Conservation (phyloP, 2,113 vertebrate genomes). For the Syngnathus floridae region DNA sequence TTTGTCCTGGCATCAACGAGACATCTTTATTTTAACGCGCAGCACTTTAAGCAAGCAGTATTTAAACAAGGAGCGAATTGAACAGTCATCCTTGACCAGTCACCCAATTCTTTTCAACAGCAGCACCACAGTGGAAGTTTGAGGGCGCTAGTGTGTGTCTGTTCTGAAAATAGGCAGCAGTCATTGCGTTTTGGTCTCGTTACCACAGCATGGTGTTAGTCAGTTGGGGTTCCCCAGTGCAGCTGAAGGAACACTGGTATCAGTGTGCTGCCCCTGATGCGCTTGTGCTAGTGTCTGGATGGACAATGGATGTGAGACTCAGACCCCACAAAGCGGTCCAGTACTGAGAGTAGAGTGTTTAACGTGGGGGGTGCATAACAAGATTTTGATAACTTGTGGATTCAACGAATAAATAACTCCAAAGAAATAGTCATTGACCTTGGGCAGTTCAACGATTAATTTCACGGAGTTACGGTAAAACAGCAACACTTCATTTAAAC, state of each 20-base stretch:
- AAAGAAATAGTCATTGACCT: not conserved
- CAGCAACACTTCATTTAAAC: constrained; percentile 13
- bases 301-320: constrained; percentile 49
- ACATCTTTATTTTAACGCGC: not conserved
- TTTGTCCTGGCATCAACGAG: not conserved
- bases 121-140: not conserved
- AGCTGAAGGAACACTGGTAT: constrained; percentile 52
- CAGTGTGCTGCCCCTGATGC: constrained; percentile 57
- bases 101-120: not conserved
- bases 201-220: constrained; percentile 4
- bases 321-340: constrained; percentile 33
- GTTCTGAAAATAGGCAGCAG: constrained; percentile 1
- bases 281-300: constrained; percentile 49
- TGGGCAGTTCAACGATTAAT: not conserved
- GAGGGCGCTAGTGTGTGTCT: not conserved
- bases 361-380: not conserved
- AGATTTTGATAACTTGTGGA: not conserved
- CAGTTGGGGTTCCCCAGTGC: constrained; percentile 20
- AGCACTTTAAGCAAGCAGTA: not conserved
- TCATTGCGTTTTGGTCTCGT: constrained; percentile 13
- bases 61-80: not conserved
- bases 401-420: not conserved
- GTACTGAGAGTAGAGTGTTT: constrained; percentile 4
- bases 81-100: not conserved
- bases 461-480: not conserved